phyloP scores from a whole-genome alignment of 2,888 invertebrate genomes.

The Acanthosepion pharaonis region DNA sequence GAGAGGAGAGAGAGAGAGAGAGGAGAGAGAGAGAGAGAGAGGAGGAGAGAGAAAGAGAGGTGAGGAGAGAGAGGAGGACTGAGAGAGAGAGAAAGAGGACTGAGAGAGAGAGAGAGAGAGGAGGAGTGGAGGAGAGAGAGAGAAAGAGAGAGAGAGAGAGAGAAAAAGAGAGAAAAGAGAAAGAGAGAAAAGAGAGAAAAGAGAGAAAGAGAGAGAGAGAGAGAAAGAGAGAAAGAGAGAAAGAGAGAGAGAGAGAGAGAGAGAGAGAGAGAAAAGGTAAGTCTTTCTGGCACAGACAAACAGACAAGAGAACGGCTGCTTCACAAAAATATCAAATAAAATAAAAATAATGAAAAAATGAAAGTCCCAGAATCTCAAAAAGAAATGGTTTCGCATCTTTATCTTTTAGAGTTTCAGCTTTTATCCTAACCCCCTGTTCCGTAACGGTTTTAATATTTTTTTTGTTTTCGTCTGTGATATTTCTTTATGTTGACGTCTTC shows the following conservation, averaged over 20 bases:
- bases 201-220: too few species aligned
- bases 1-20: too few species aligned
- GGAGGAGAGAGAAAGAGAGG: background rate
- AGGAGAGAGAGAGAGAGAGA: too few species aligned
- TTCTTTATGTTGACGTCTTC: background rate
- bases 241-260: too few species aligned
- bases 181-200: too few species aligned
- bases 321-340: background rate
- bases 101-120: too few species aligned
- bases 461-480: background rate
- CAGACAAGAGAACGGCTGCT: background rate
- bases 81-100: too few species aligned
- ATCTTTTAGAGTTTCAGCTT: background rate
- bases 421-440: background rate
- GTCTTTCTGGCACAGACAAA: background rate
- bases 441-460: background rate
- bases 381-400: background rate
- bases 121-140: too few species aligned
- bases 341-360: background rate
- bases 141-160: too few species aligned
- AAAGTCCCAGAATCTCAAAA: background rate
- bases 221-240: too few species aligned
- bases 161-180: background rate
- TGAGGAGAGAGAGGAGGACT: too few species aligned
- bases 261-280: background rate